phyloP scores from a whole-genome alignment of 2,888 invertebrate genomes.

The Tubulanus polymorphus region DNA sequence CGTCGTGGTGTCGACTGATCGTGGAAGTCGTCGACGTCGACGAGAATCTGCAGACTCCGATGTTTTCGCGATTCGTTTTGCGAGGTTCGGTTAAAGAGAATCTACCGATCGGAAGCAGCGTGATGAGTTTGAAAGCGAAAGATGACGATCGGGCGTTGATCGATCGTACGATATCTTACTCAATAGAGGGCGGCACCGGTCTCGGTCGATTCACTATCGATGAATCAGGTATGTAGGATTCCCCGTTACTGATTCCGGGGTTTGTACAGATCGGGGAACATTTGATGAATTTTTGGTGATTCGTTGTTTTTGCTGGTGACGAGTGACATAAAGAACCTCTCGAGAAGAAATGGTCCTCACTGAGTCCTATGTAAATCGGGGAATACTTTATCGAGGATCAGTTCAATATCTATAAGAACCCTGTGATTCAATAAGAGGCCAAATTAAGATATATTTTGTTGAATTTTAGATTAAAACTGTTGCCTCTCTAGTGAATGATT shows the following conservation, averaged over 20 bases:
- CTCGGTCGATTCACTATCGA: slow-evolving; percentile 89
- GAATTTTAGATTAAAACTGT: no score
- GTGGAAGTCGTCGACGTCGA: slow-evolving; percentile 87
- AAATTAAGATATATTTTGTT: no score
- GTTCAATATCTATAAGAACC: no score
- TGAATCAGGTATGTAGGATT: slow-evolving; percentile 73
- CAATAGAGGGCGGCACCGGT: slow-evolving; percentile 82
- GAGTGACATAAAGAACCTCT: no score
- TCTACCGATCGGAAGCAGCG: slow-evolving; percentile 70
- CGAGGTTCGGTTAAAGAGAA: slow-evolving; percentile 76
- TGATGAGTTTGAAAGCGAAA: slow-evolving; percentile 71
- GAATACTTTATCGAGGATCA: no score
- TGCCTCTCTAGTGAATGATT: no score
- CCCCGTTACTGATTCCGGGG: not conserved
- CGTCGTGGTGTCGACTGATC: slow-evolving; percentile 71
- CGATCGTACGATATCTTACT: slow-evolving; percentile 79
- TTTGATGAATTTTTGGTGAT: no score
- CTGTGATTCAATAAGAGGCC: no score
- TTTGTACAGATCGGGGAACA: no score
- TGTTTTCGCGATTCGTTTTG: slow-evolving; percentile 75
- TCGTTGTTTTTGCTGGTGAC: no score
- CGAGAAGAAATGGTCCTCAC: no score
- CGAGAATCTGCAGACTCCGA: slow-evolving; percentile 81
- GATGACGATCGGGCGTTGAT: slow-evolving; percentile 71
- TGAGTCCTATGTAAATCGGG: no score